Percentiles rank a stretch among this genome's conserved stretches.
phyloP scores from a whole-genome alignment of 37 sponge, comb jelly and placozoan species.

The Mnemiopsis leidyi region DNA sequence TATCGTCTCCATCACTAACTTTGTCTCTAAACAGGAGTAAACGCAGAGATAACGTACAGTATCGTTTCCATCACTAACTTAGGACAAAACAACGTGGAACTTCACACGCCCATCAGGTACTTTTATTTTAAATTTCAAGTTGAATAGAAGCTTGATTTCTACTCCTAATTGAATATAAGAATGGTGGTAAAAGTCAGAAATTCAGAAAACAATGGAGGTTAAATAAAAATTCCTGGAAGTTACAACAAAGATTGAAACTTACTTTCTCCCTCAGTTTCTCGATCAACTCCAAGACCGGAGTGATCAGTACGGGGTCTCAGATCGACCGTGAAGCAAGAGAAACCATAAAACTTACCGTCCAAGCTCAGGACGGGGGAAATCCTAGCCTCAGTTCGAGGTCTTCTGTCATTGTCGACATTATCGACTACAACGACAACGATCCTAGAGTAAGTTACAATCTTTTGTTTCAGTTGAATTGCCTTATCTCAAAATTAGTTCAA shows the following conservation, averaged over 20 bases:
- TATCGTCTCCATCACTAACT: no score
- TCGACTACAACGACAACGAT: constrained; percentile 63
- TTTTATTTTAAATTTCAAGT: no score
- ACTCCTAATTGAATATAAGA: no score
- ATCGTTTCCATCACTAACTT: background rate
- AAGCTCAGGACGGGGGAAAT: constrained; percentile 8
- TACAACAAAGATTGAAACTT: no score
- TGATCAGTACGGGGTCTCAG: background rate
- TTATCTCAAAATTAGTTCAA: no score
- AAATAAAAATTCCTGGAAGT: no score
- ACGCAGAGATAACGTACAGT: constrained; percentile 28
- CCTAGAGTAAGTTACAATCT: background rate
- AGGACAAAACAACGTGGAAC: background rate
- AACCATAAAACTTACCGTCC: background rate
- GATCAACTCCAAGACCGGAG: constrained; percentile 28
- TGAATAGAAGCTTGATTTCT: no score
- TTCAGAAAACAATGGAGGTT: no score
- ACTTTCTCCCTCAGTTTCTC: constrained; percentile 65
- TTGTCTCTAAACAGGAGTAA: no score
- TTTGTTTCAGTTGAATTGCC: no score
- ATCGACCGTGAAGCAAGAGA: constrained; percentile 25
- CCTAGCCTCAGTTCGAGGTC: background rate
- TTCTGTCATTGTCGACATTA: constrained; percentile 9
- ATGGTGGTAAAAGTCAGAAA: no score
- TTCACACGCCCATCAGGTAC: constrained; percentile 9